Evolutionary conservation across 2,113 vertebrate genomes (phyloP).

Genomic region (Rhinolophus ferrumequinum): DNA sequence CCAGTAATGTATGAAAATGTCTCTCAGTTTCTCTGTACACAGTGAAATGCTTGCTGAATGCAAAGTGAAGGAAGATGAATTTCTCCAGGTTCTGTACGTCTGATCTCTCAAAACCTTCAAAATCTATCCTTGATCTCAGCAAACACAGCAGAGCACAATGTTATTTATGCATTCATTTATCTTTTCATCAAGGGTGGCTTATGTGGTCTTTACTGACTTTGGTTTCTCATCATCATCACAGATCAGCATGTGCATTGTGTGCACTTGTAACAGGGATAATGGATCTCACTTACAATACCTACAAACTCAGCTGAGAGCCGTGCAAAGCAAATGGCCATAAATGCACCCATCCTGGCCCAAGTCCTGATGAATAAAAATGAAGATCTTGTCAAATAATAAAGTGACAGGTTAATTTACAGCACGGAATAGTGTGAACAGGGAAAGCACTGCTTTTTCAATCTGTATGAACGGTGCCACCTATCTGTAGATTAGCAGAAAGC

Average conservation of each 20-base stretch:
- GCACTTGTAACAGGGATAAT: conserved; percentile 94
- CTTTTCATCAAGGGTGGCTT: conserved; percentile 95
- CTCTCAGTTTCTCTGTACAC: conserved; percentile 87
- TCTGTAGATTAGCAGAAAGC: conserved; percentile 91
- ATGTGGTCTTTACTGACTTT: conserved; percentile 93
- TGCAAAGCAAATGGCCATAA: conserved; percentile 91
- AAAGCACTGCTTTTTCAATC: conserved; percentile 86
- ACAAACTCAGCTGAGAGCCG: conserved; percentile 90
- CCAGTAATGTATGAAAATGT: conserved; percentile 87
- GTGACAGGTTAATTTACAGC: conserved; percentile 95
- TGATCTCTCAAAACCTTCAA: conserved; percentile 95
- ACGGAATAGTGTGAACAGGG: conserved; percentile 85
- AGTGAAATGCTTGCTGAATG: conserved; percentile 87
- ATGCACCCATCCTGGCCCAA: conserved; percentile 90
- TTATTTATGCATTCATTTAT: conserved; percentile 96
- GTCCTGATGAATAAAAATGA: conserved; percentile 95
- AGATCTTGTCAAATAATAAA: conserved; percentile 95
- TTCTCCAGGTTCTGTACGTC: conserved; percentile 92
- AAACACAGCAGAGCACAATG: conserved; percentile 92
- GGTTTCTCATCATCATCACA: conserved; percentile 91
- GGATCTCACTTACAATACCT: conserved; percentile 92
- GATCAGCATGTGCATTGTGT: conserved; percentile 91
- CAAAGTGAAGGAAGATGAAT: conserved; percentile 86
- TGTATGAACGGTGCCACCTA: conserved; percentile 99
- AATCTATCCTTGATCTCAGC: conserved; percentile 96